Percentiles rank a stretch among this genome's conserved stretches.
These are phyloP conservation scores for Nasonia longicornis DNA, from an alignment of 1,140 invertebrate species.

Conservation along the genomic window DNA sequence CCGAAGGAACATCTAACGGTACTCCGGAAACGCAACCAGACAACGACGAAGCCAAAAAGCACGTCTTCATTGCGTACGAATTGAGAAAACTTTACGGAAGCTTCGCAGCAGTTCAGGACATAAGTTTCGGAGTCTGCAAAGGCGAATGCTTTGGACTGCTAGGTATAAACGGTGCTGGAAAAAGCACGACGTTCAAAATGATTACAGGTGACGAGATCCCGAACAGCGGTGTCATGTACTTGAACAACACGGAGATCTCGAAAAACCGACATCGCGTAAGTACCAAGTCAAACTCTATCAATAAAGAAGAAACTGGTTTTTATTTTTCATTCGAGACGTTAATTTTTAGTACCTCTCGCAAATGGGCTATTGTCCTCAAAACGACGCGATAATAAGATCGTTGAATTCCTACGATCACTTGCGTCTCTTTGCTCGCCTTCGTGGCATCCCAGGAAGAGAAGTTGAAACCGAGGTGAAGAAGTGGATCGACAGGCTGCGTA, in stretches of 20 bases:
- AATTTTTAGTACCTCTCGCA: conserved; percentile 66
- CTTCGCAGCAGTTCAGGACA: conserved; percentile 78
- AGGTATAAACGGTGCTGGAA: conserved; percentile 87
- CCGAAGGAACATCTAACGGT: conserved; percentile 13
- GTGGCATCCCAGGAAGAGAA: conserved; percentile 72
- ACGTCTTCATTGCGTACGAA: conserved; percentile 63
- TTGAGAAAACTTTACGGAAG: conserved; percentile 79
- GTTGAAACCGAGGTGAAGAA: conserved; percentile 68
- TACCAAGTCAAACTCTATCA: neutral
- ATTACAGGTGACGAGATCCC: conserved; percentile 84
- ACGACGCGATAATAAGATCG: conserved; percentile 78
- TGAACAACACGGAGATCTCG: conserved; percentile 61
- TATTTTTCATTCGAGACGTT: neutral
- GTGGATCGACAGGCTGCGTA: conserved; percentile 68
- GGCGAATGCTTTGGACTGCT: conserved; percentile 90
- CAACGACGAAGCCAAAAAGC: conserved; percentile 44
- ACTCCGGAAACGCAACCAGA: neutral
- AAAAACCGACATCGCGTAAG: conserved; percentile 67
- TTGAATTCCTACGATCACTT: conserved; percentile 80
- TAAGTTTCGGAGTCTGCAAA: conserved; percentile 75
- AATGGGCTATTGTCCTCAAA: conserved; percentile 80
- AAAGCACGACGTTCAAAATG: conserved; percentile 91
- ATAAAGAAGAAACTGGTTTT: no score
- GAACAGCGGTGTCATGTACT: conserved; percentile 72
- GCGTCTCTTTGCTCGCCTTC: conserved; percentile 74